phyloP scores from a whole-genome alignment of 1,140 invertebrate genomes.

The Meloidogyne hapla region DNA sequence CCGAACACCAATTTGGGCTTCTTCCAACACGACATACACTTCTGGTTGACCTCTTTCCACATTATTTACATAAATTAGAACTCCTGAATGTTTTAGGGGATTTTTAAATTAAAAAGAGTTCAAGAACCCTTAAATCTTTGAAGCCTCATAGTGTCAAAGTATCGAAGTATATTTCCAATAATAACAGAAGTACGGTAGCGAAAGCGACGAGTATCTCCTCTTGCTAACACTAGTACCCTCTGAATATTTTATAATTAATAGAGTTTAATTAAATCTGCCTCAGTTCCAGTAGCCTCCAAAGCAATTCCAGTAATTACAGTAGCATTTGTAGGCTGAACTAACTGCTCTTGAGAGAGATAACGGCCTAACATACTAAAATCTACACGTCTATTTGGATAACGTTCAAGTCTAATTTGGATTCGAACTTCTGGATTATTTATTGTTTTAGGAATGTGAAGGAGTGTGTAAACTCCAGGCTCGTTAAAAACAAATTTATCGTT shows the following conservation, averaged over 20 bases:
- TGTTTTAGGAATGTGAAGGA: slow-evolving; percentile 62
- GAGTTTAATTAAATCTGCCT: not conserved
- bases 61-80: slow-evolving; percentile 63
- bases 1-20: slow-evolving; percentile 62
- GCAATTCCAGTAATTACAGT: slow-evolving; percentile 60
- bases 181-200: slow-evolving; percentile 62
- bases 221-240: slow-evolving; percentile 59
- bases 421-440: slow-evolving; percentile 60
- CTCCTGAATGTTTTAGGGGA: slow-evolving; percentile 40
- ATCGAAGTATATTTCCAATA: slow-evolving; percentile 63
- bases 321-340: slow-evolving; percentile 62
- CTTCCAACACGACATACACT: slow-evolving; percentile 63
- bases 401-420: slow-evolving; percentile 60
- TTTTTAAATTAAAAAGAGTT: not conserved
- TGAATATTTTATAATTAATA: slow-evolving; percentile 9
- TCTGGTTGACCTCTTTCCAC: slow-evolving; percentile 63
- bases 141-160: slow-evolving; percentile 62
- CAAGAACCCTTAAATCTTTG: slow-evolving; percentile 58
- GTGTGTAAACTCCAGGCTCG: slow-evolving; percentile 62
- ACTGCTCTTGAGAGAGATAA: slow-evolving; percentile 59
- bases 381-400: slow-evolving; percentile 61
- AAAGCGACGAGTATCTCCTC: slow-evolving; percentile 62
- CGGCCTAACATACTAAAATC: slow-evolving; percentile 60
- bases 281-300: slow-evolving; percentile 62
- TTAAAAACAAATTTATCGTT: slow-evolving; percentile 64